Base-by-base conservation (phyloP, 2,888 invertebrate species). In the Chaitophorus viminalis region DNA sequence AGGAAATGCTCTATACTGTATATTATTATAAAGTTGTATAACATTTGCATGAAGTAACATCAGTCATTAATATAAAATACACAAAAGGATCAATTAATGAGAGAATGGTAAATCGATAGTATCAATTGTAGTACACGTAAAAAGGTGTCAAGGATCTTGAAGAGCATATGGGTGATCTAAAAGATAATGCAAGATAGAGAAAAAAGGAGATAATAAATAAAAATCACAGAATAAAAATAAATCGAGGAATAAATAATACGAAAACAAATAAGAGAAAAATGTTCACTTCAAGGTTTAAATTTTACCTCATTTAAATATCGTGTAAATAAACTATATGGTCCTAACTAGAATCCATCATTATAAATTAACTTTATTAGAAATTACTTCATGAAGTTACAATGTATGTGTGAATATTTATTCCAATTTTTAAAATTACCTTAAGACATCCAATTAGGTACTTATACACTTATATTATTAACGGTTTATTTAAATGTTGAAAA, bases 131-230 rank as follows among this genome's bases (percentile, higher is more conserved):
- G 84, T n/a, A n/a, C 46, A 31, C 31, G 31, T 46, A 17, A 33
- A 82, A 84, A 84, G 84, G 84, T 84, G 84, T 84, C 84, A 84
- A 84, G 84, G 84, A 76, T 76, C 60, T 65, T 18, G 76, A 84
- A 76, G 46, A 76, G 46, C n/a, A n/a, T 36, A 60, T 31, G 65
- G 36, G 39, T 74, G 72, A 75, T 75, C 1, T 68, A 31, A 84
- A 68, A 36, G 46, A 77, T 77, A 85, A 46, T 31, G 68, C 46
- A 11, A 31, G 31, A 68, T 31, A 60, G 9, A 39, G 39, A 46
- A 54, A 36, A 33, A 54, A 84, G 65, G 29, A 46, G 65, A 65
- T 33, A 52, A 83, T 83, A 31, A 75, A 84, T 84, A 31, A 8
- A 17, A 84, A 76, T 46, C 68, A 33, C 2, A 33, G 65, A 76